phyloP scores from a whole-genome alignment of 1,140 invertebrate species.

The Ditylenchus dipsaci region DNA sequence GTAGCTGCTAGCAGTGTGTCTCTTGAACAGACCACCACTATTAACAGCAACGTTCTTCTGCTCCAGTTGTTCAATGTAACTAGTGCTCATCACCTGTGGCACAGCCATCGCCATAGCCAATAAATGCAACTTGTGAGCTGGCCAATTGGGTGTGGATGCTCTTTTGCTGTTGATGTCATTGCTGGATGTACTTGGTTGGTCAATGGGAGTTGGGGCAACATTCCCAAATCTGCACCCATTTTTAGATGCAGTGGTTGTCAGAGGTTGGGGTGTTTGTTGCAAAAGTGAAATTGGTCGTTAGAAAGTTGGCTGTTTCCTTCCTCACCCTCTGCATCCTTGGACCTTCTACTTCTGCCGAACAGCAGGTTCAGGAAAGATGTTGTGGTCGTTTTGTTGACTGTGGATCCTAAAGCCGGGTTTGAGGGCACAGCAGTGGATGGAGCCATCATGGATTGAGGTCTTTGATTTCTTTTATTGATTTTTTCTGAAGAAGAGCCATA shows the following conservation, averaged over 20 bases:
- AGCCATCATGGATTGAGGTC: neutral
- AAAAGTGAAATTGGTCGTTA: neutral
- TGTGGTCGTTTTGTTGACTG: neutral
- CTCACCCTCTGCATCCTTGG: neutral
- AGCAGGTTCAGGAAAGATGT: neutral
- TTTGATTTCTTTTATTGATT: neutral
- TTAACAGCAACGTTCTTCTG: too few relatives aligned
- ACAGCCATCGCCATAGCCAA: too few relatives aligned
- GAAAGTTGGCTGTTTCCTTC: neutral
- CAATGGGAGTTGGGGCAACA: too few relatives aligned
- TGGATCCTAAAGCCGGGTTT: neutral
- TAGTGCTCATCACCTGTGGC: too few relatives aligned
- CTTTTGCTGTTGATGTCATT: too few relatives aligned
- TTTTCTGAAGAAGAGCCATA: neutral
- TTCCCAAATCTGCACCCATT: too few relatives aligned
- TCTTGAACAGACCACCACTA: neutral
- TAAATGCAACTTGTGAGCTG: too few relatives aligned
- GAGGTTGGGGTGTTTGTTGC: neutral
- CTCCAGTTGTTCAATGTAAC: too few relatives aligned
- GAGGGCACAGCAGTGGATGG: neutral
- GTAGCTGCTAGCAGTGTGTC: neutral
- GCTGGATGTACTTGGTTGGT: too few relatives aligned
- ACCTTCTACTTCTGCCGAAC: neutral
- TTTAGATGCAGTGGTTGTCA: too few relatives aligned
- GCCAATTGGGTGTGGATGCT: too few relatives aligned